phyloP scores from a whole-genome alignment of 2,797 vertebrate genomes.

The Lacerta bilineata region DNA sequence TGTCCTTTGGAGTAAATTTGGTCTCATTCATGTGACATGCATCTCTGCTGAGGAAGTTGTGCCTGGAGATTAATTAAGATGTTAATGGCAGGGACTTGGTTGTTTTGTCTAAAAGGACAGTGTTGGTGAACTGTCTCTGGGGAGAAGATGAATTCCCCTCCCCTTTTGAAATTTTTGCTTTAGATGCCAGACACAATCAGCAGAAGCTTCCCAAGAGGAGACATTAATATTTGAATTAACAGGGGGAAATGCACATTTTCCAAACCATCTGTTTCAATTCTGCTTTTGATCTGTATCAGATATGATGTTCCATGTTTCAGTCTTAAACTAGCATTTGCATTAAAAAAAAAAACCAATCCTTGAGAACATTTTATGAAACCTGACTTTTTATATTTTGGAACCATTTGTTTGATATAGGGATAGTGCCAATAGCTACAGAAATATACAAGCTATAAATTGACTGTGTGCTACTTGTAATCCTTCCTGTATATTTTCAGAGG shows the following conservation, averaged over 20 bases:
- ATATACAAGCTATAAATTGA: neutral
- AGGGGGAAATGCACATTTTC: neutral
- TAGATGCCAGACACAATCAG: slow-evolving; percentile 17
- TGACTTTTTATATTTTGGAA: neutral
- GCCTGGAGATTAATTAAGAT: slow-evolving; percentile 33
- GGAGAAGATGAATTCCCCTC: neutral
- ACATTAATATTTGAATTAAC: slow-evolving; percentile 32
- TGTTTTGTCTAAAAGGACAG: slow-evolving; percentile 26
- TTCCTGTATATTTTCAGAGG: neutral
- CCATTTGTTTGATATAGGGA: neutral
- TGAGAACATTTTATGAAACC: neutral
- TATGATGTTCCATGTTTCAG: neutral
- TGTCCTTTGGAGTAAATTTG: neutral
- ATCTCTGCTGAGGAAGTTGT: neutral
- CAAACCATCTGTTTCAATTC: slow-evolving; percentile 12
- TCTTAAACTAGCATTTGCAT: neutral
- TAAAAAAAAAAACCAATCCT: neutral
- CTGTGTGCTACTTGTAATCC: no score
- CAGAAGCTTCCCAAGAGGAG: slow-evolving; percentile 2
- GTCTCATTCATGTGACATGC: neutral
- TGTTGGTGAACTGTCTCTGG: neutral
- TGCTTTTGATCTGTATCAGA: slow-evolving; percentile 12
- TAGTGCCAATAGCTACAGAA: neutral
- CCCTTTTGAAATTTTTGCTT: slow-evolving; percentile 25
- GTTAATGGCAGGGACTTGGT: neutral